Percentiles rank a stretch among this genome's conserved stretches.
Evolutionary conservation across 35 echinoderm and acorn worm species (phyloP).

Genomic region (Apostichopus japonicus): DNA sequence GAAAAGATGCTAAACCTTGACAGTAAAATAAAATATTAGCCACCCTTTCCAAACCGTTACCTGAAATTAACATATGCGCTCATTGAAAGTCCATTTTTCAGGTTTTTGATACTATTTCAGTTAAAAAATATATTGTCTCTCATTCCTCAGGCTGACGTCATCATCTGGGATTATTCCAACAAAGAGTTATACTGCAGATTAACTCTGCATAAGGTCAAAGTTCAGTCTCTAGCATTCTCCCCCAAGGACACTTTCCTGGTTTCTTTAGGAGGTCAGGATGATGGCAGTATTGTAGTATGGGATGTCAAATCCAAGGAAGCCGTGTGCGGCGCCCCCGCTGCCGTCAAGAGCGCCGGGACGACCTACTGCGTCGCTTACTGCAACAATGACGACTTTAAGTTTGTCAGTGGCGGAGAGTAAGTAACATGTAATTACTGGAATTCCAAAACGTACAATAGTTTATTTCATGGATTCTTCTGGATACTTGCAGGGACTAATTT

Average conservation of each 20-base stretch:
- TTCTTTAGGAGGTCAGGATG: constrained; percentile 90
- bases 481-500: too few species aligned
- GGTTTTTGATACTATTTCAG: too few species aligned
- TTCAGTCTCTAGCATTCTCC: constrained; percentile 94
- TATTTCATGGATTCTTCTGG: too few species aligned
- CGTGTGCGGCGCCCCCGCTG: constrained; percentile 88
- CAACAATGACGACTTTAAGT: constrained; percentile 78
- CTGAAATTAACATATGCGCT: too few species aligned
- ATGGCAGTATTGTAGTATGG: constrained; percentile 94
- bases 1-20: too few species aligned
- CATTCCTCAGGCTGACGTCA: constrained; percentile 77
- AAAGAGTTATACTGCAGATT: constrained; percentile 67
- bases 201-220: constrained; percentile 97
- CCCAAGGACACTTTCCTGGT: constrained; percentile 85
- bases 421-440: background rate
- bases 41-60: too few species aligned
- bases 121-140: background rate
- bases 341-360: constrained; percentile 85
- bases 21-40: too few species aligned
- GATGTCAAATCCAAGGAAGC: constrained; percentile 82
- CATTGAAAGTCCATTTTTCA: too few species aligned
- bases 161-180: constrained; percentile 89
- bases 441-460: too few species aligned
- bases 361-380: constrained; percentile 82
- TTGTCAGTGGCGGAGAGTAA: constrained; percentile 97